These are phyloP conservation scores for Aphelenchoides avenae DNA, from an alignment of 1,140 invertebrate species.

Conservation along the genomic window DNA sequence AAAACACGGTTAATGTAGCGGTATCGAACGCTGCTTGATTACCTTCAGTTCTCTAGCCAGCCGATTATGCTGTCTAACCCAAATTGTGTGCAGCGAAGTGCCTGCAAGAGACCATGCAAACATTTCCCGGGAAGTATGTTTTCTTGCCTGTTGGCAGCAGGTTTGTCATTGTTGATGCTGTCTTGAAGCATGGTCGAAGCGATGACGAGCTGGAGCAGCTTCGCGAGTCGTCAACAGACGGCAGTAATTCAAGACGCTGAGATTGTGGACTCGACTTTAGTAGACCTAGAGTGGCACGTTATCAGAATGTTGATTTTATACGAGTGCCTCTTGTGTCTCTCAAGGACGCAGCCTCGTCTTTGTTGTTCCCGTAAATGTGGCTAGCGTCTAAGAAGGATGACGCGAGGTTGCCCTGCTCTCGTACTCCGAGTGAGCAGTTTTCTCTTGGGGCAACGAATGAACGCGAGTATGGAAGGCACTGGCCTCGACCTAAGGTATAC, in stretches of 20 bases:
- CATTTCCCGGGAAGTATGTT: too few relatives aligned
- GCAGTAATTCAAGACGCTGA: slow-evolving; percentile 14
- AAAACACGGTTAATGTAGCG: too few relatives aligned
- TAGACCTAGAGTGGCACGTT: slow-evolving; percentile 12
- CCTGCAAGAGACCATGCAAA: too few relatives aligned
- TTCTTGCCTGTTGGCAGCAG: slow-evolving; percentile 79
- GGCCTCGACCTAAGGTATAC: slow-evolving; percentile 64
- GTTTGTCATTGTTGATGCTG: slow-evolving; percentile 75
- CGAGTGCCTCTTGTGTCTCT: slow-evolving; percentile 41
- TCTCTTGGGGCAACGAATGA: slow-evolving; percentile 46
- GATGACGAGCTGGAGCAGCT: slow-evolving; percentile 26
- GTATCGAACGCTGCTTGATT: too few relatives aligned
- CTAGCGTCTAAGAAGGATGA: slow-evolving; percentile 82
- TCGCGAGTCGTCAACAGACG: slow-evolving; percentile 16
- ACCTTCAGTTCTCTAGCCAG: slow-evolving; percentile 41
- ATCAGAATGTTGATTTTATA: background rate
- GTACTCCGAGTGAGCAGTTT: slow-evolving; percentile 66
- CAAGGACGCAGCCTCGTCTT: slow-evolving; percentile 64
- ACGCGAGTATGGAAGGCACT: slow-evolving; percentile 47
- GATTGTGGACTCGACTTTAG: slow-evolving; percentile 28
- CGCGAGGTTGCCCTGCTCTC: slow-evolving; percentile 88
- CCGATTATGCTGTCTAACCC: slow-evolving; percentile 70
- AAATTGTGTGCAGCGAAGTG: slow-evolving; percentile 78
- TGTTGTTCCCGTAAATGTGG: slow-evolving; percentile 74
- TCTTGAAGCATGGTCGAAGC: slow-evolving; percentile 39